These are phyloP conservation scores for Ophioninae sp. DNA, from an alignment of 2,888 invertebrate genomes.

Conservation along the genomic window DNA sequence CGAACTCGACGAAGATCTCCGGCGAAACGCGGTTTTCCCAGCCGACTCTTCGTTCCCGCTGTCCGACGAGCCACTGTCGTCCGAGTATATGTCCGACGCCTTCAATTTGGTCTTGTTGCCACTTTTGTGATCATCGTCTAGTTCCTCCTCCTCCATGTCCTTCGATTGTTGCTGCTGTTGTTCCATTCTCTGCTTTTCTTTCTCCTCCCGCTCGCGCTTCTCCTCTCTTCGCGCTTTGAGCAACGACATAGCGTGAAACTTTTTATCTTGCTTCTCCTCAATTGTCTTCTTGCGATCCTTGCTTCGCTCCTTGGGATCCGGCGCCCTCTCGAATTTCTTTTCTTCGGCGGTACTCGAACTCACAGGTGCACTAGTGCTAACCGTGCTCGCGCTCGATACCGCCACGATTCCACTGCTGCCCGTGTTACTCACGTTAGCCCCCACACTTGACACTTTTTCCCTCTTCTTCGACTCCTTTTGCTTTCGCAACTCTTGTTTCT, in stretches of 20 bases:
- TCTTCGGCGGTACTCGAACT: constrained; percentile 78
- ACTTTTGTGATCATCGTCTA: constrained; percentile 79
- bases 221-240: constrained; percentile 95
- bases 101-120: constrained; percentile 86
- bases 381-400: constrained; percentile 7
- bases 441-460: constrained; percentile 76
- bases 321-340: constrained; percentile 82
- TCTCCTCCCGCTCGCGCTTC: constrained; percentile 87
- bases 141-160: constrained; percentile 80
- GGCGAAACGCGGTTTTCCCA: constrained; percentile 79
- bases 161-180: constrained; percentile 79
- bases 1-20: constrained; percentile 84
- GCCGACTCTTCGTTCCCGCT: constrained; percentile 80
- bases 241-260: constrained; percentile 96
- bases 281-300: constrained; percentile 95
- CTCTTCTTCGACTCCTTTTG: constrained; percentile 81
- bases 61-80: constrained; percentile 87
- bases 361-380: background rate
- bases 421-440: background rate
- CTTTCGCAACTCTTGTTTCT: constrained; percentile 87
- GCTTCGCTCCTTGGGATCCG: constrained; percentile 89
- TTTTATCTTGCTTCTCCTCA: constrained; percentile 93
- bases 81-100: constrained; percentile 97
- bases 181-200: constrained; percentile 82
- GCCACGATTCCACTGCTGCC: background rate